These are phyloP conservation scores for Aegotheles bennettii DNA, from an alignment of 2,113 vertebrate genomes.

Conservation along the genomic window DNA sequence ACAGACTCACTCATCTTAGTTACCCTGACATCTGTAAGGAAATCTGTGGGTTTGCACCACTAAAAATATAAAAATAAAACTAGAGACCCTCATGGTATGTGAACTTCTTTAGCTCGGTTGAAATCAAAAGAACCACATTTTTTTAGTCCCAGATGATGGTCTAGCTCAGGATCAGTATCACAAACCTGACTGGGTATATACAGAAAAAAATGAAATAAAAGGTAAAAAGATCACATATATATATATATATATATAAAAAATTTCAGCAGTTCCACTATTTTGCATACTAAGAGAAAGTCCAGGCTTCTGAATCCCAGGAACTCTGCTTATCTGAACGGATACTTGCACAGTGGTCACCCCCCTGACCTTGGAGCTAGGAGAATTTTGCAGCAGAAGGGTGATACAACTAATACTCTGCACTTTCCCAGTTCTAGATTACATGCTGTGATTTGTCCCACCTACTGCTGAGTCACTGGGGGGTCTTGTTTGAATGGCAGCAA, in stretches of 20 bases:
- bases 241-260: neutral
- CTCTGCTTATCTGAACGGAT: neutral
- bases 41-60: neutral
- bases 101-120: neutral
- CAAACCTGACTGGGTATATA: accelerated
- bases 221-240: accelerated
- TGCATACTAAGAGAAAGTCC: neutral
- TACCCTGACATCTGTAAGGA: neutral
- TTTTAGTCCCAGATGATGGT: neutral
- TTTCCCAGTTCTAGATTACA: neutral
- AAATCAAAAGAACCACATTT: neutral
- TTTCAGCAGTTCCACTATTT: neutral
- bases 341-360: neutral
- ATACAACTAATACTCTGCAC: neutral
- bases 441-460: neutral
- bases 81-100: neutral
- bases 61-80: neutral
- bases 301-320: neutral
- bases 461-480: neutral
- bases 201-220: neutral
- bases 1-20: neutral
- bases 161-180: neutral
- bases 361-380: neutral
- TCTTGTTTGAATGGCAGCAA: neutral
- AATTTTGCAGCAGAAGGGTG: neutral